phyloP scores from a whole-genome alignment of 2,888 invertebrate species.

The Amiota mariae region DNA sequence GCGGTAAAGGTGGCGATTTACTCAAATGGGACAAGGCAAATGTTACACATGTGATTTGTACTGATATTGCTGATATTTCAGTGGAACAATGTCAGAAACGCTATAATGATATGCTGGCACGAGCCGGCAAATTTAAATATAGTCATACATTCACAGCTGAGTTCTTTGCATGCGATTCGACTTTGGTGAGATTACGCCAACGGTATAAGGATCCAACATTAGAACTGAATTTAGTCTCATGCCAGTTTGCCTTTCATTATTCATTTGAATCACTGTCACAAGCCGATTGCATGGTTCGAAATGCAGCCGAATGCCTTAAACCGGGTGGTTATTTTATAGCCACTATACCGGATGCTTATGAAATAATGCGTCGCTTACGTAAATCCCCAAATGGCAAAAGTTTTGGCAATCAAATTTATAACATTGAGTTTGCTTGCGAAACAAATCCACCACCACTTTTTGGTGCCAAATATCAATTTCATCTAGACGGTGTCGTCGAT shows the following conservation, averaged over 20 bases:
- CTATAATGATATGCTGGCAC: slow-evolving; percentile 81
- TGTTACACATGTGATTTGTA: slow-evolving; percentile 88
- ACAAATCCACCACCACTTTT: slow-evolving; percentile 85
- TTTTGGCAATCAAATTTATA: slow-evolving; percentile 86
- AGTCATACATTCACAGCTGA: slow-evolving; percentile 85
- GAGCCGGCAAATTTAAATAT: slow-evolving; percentile 61
- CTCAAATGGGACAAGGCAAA: slow-evolving; percentile 93
- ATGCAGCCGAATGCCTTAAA: slow-evolving; percentile 90
- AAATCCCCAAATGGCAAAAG: slow-evolving; percentile 69
- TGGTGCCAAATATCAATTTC: slow-evolving; percentile 96
- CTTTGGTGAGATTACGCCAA: slow-evolving; percentile 85
- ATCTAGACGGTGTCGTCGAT: slow-evolving; percentile 95
- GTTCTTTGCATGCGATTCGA: slow-evolving; percentile 93
- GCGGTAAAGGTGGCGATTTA: slow-evolving; percentile 98
- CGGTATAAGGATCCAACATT: slow-evolving; percentile 85
- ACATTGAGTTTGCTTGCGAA: slow-evolving; percentile 82
- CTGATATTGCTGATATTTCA: slow-evolving; percentile 94
- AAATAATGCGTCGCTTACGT: slow-evolving; percentile 85
- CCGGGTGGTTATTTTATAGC: slow-evolving; percentile 97
- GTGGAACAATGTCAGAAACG: slow-evolving; percentile 91
- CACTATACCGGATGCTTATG: slow-evolving; percentile 94
- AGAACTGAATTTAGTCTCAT: slow-evolving; percentile 91
- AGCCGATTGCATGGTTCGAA: slow-evolving; percentile 92
- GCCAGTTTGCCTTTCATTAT: slow-evolving; percentile 99
- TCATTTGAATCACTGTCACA: slow-evolving; percentile 91